Evolutionary conservation across 2,113 vertebrate species (phyloP).

Genomic region (Panurus biarmicus): DNA sequence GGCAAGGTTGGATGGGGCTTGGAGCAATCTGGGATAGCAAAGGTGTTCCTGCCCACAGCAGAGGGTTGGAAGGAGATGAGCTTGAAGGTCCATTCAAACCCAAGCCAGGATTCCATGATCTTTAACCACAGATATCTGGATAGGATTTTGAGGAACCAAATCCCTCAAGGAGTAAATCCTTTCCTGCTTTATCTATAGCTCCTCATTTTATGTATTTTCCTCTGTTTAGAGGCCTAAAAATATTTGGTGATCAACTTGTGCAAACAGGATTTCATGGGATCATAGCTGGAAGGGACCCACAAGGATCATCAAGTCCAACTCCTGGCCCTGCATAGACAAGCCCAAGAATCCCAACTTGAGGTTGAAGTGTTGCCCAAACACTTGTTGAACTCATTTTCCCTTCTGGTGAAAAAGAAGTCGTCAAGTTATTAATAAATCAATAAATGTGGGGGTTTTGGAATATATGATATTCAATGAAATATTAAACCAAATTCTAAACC

Average conservation of each 20-base stretch:
- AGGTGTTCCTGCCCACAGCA: not conserved
- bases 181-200: not conserved
- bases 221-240: not conserved
- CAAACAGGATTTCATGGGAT: not conserved
- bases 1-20: rapidly evolving
- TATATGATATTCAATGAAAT: not conserved
- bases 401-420: not conserved
- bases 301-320: not conserved
- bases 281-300: rapidly evolving
- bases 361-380: not conserved
- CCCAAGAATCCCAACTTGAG: not conserved
- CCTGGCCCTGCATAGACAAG: not conserved
- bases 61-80: rapidly evolving
- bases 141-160: not conserved
- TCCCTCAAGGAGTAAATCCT: not conserved
- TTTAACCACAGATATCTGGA: not conserved
- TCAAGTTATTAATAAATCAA: not conserved
- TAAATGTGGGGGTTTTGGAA: not conserved
- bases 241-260: not conserved
- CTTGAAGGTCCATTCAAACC: not conserved
- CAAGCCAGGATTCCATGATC: not conserved
- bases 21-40: not conserved
- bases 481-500: not conserved
- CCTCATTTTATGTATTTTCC: not conserved
- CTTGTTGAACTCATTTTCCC: not conserved